These are phyloP conservation scores for Cathartes aura DNA, from an alignment of 2,113 vertebrate species.

Conservation along the genomic window DNA sequence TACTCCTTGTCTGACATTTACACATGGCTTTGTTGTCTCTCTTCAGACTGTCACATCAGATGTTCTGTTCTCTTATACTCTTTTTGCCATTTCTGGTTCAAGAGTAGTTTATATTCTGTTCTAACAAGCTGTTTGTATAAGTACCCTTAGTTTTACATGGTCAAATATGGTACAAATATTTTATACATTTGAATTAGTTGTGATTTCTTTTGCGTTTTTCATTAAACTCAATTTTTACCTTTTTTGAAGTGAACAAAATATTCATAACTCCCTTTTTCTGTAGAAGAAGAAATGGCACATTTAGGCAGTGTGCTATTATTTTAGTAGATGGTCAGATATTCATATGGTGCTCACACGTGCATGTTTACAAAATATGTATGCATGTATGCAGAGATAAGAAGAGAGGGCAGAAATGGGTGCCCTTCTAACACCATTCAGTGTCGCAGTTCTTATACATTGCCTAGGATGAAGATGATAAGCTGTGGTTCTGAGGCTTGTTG, in stretches of 20 bases:
- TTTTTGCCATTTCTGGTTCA: not conserved
- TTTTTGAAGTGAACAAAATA: not conserved
- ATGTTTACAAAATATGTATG: not conserved
- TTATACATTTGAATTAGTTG: not conserved
- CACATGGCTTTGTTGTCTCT: constrained; percentile 15
- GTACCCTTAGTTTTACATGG: not conserved
- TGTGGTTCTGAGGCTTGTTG: not conserved
- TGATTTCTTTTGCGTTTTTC: not conserved
- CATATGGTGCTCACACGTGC: accelerated
- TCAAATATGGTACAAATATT: not conserved
- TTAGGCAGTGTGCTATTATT: not conserved
- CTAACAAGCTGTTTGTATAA: not conserved
- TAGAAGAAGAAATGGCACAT: not conserved
- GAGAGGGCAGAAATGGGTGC: not conserved
- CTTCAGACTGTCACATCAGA: not conserved
- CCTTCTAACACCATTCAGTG: not conserved
- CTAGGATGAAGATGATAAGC: not conserved
- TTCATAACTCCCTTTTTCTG: not conserved
- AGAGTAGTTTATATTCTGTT: not conserved
- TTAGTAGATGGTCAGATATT: not conserved
- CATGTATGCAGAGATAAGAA: not conserved
- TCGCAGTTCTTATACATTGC: not conserved
- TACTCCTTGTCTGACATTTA: constrained; percentile 13
- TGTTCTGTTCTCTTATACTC: not conserved
- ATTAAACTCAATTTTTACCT: not conserved